Evolutionary conservation across 2,113 vertebrate genomes (phyloP), one percentile per base, ranked within the genome.

Genomic region (Pardalotus punctatus): DNA sequence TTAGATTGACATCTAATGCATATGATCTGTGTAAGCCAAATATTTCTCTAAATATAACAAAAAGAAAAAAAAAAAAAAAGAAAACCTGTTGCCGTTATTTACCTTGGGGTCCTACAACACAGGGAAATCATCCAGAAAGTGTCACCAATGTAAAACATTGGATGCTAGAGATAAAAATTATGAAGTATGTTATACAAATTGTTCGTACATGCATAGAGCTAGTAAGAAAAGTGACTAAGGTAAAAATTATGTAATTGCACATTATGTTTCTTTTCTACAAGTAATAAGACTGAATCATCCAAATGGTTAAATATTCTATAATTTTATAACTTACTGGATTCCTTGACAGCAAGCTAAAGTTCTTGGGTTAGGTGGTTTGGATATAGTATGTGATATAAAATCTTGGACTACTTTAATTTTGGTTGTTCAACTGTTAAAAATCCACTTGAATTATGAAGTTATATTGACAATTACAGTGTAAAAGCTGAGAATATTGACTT

Each of bases 161-260:
- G 6, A 61, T 43, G 4, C 1, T 43, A 65, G 29, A 73, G 16
- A 67, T 31, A 70, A 78, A 67, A 77, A n/a, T 36, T 28, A 58
- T 5, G 24, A 81, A 45, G 16, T 28, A 35, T 40, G 12, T 40
- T 54, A 33, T 27, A 42, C 4, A 67, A 60, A 79, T 42, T 12
- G 0, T 27, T n/a, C 0, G 0, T 35, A 27, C 21, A 31, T 23
- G 3, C 14, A 42, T 62, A 87, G 62, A 79, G 6, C 16, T 43
- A 81, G 10, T 61, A 17, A 47, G 28, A 77, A 69, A 66, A 65
- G 5, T 35, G 11, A 28, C 11, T 65, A 56, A 51, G 12, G 13
- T 27, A 45, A 42, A 84, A 94, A 71, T 43, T 0, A 35, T 62
- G 7, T 51, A 64, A 64, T 56, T 72, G 16, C 6, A 58, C 11